Base-by-base conservation (phyloP, 2,888 invertebrate genomes). In the Aelia acuminata region DNA sequence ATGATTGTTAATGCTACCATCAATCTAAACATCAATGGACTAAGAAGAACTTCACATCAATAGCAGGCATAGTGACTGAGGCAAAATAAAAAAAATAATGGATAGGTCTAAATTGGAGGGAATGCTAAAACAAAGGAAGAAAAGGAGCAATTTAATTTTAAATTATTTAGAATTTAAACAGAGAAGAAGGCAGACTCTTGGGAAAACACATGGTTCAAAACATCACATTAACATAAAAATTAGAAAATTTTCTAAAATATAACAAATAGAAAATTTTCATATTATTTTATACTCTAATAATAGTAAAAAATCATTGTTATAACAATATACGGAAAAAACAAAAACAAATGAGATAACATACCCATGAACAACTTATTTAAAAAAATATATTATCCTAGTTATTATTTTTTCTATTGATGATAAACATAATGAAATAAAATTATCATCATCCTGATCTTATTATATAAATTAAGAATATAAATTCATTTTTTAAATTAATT, bases 31-130 rank as follows among this genome's bases (percentile, higher is more conserved):
- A 84, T 57, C 49, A 84, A 80, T 88, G 84, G 53, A 84, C 88
- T 88, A 84, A 53, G 39, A 84, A 88, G 80, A 87, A 87, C 20
- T 75, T 70, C 49, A 87, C 87, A 87, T 70, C 88, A 84, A 88
- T 85, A 88, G 88, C 85, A 85, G 88, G 88, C 84, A 88, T 84
- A 84, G 63, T 84, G 88, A 88, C 88, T 49, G 88, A 84, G 88
- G 88, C 88, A 84, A 39, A 88, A 85, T 75, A 39, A 80, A 75
- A 75, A 49, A 88, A 48, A 57, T 26, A 26, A 43, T 63, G 75
- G 75, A 63, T 15, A 57, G 18, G 49, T 87, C 43, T 39, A 22
- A 47, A 70, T n/a, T n/a, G n/a, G 1, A 75, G 39, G 63, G 63
- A 63, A 50, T n/a, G 57, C 31, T n/a, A n/a, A n/a, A n/a, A n/a